Percentiles rank a stretch among this genome's conserved stretches.
phyloP scores from a whole-genome alignment of 2,888 invertebrate genomes.

The Cheilosia pagana region DNA sequence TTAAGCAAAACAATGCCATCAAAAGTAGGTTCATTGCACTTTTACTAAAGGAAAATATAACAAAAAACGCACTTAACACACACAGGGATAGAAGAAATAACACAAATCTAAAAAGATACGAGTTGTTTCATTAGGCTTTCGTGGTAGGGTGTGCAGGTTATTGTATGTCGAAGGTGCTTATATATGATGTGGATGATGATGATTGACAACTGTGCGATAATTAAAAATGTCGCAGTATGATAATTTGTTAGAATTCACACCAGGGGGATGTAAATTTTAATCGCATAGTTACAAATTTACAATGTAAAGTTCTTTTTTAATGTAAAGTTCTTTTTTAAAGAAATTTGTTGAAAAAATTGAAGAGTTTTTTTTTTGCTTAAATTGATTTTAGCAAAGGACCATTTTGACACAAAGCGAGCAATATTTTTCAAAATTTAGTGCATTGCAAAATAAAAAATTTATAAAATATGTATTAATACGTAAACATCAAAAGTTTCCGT shows the following conservation, averaged over 20 bases:
- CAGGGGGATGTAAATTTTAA: background rate
- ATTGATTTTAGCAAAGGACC: too few relatives aligned
- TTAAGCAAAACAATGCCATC: conserved; percentile 13
- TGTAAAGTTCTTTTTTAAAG: too few relatives aligned
- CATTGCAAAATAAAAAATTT: too few relatives aligned
- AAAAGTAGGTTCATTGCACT: conserved; percentile 32
- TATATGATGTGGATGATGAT: background rate
- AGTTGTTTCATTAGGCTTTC: conserved; percentile 6
- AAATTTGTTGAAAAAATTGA: too few relatives aligned
- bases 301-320: background rate
- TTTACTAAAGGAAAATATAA: background rate
- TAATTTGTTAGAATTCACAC: conserved; percentile 28
- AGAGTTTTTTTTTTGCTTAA: too few relatives aligned
- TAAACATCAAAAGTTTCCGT: too few relatives aligned
- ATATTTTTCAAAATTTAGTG: too few relatives aligned
- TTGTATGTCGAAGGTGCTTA: conserved; percentile 16
- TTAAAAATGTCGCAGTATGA: conserved; percentile 53
- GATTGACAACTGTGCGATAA: conserved; percentile 45
- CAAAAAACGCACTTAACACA: conserved; percentile 20
- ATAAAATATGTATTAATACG: too few relatives aligned
- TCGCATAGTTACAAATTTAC: background rate
- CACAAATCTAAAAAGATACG: conserved; percentile 32
- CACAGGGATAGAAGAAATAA: background rate
- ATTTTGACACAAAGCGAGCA: too few relatives aligned
- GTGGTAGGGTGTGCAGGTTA: background rate